phyloP scores from a whole-genome alignment of 2,888 invertebrate genomes.

The Fabriciana adippe region DNA sequence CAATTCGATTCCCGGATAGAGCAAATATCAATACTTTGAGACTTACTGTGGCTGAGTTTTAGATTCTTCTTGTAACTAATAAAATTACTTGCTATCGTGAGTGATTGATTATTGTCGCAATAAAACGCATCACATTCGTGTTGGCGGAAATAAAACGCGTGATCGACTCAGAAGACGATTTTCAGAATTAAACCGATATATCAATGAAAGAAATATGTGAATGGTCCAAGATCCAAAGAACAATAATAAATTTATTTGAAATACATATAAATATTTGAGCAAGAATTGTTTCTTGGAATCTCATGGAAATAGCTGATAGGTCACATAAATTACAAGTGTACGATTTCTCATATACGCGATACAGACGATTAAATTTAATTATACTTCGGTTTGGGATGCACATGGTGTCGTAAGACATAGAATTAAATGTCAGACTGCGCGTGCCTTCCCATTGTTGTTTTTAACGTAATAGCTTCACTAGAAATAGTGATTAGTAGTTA shows the following conservation, averaged over 20 bases:
- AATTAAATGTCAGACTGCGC: conserved; percentile 49
- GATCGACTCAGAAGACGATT: no score
- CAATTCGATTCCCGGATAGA: neutral
- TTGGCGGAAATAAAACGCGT: no score
- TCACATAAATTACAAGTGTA: conserved; percentile 36
- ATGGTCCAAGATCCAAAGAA: no score
- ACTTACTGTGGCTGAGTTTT: no score
- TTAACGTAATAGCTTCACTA: conserved; percentile 26
- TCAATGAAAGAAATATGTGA: no score
- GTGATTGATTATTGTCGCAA: conserved; percentile 3
- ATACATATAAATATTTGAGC: no score
- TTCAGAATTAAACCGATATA: no score
- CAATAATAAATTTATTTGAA: no score
- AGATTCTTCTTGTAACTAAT: neutral
- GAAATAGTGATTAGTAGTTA: conserved; percentile 23
- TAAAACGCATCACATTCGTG: no score
- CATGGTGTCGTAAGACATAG: conserved; percentile 47
- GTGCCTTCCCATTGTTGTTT: conserved; percentile 47
- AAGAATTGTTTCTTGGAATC: conserved; percentile 5
- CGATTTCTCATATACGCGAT: conserved; percentile 42
- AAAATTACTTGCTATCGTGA: conserved; percentile 3
- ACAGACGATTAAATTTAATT: conserved; percentile 40
- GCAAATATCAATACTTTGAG: no score
- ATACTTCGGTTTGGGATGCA: conserved; percentile 39
- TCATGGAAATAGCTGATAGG: conserved; percentile 25